phyloP scores from a whole-genome alignment of 2,113 vertebrate genomes.

The Dipodomys stephensi region DNA sequence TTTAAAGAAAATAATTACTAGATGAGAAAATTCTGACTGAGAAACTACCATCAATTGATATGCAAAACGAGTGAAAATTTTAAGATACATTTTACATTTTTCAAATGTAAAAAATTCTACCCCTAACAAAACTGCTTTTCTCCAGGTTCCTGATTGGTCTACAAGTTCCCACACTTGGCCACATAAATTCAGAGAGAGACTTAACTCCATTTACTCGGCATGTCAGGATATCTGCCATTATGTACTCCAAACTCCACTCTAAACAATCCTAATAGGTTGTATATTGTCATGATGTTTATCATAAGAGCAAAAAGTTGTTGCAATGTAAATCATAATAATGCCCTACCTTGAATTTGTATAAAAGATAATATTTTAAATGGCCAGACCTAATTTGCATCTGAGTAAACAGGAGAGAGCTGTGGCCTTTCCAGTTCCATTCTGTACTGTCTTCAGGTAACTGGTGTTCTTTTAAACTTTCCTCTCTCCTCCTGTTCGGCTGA shows the following conservation, averaged over 20 bases:
- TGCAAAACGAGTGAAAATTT: not conserved
- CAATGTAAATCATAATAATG: not conserved
- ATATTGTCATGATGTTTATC: not conserved
- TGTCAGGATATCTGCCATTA: too few relatives aligned
- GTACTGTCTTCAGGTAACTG: not conserved
- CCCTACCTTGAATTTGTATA: not conserved
- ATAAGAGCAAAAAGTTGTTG: not conserved
- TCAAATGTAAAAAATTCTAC: conserved; percentile 9
- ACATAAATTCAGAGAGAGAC: not conserved
- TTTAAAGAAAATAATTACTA: conserved; percentile 43
- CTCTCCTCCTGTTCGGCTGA: not conserved
- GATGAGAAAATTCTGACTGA: conserved; percentile 19
- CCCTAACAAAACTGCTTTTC: not conserved
- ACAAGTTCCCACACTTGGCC: not conserved
- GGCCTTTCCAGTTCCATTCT: conserved; percentile 13
- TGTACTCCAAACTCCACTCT: not conserved
- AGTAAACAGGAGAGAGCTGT: not conserved
- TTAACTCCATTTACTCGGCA: not conserved
- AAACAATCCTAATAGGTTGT: not conserved
- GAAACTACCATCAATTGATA: not conserved
- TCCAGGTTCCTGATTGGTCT: conserved; percentile 56
- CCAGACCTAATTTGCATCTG: not conserved
- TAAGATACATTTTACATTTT: not conserved
- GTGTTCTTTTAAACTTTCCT: not conserved
- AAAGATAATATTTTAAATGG: not conserved